Conservation (phyloP, 2,113 vertebrate genomes). For the Callipepla californica region DNA sequence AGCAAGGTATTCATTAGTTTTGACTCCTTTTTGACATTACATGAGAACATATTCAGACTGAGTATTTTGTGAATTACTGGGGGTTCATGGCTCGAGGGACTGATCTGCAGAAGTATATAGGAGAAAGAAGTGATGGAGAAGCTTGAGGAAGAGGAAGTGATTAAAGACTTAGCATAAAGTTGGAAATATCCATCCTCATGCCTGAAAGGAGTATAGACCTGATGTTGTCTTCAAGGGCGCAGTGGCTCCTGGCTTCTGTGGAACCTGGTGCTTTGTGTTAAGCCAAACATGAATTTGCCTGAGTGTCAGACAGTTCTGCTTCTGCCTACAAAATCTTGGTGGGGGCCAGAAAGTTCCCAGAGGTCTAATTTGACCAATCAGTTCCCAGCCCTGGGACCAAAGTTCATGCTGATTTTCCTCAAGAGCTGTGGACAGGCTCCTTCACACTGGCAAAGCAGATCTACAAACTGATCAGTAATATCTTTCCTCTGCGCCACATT, state of each 20-base stretch:
- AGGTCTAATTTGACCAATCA: not conserved
- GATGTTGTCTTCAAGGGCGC: fast-evolving
- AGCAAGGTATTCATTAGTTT: not conserved
- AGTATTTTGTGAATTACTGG: not conserved
- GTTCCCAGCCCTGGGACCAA: not conserved
- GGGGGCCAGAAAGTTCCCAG: not conserved
- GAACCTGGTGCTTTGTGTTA: not conserved
- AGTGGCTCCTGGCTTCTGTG: not conserved
- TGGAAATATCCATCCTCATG: not conserved
- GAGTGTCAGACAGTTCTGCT: not conserved
- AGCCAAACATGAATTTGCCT: not conserved
- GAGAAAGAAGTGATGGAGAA: not conserved
- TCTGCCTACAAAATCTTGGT: not conserved
- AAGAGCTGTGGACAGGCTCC: not conserved
- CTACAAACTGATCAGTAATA: not conserved
- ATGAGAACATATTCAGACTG: not conserved
- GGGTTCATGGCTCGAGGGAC: not conserved
- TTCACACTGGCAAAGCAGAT: not conserved
- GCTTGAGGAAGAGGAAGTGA: not conserved
- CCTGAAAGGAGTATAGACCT: not conserved
- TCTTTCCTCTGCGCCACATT: not conserved
- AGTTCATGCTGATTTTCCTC: not conserved
- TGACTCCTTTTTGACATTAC: not conserved
- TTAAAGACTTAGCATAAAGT: not conserved
- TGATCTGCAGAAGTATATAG: not conserved